phyloP scores from a whole-genome alignment of 2,797 vertebrate genomes.

The Melanotaenia boesemani region DNA sequence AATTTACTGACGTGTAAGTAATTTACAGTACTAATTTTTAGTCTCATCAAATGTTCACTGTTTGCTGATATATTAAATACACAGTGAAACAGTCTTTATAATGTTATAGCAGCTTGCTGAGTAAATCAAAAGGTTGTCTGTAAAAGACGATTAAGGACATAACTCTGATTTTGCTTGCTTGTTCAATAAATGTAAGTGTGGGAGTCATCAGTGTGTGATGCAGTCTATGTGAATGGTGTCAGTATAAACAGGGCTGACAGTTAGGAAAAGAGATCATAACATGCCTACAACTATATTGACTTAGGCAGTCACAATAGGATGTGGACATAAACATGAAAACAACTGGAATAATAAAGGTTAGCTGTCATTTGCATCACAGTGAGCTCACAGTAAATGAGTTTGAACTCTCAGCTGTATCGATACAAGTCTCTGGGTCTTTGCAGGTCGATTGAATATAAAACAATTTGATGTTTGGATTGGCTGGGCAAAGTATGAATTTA shows the following conservation, averaged over 20 bases:
- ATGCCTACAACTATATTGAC: background rate
- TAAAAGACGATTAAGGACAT: conserved; percentile 38
- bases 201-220: conserved; percentile 12
- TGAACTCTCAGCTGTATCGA: background rate
- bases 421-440: background rate
- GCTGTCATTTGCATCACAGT: background rate
- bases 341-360: background rate
- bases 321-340: background rate
- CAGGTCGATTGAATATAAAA: background rate
- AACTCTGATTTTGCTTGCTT: conserved; percentile 17
- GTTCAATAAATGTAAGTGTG: conserved; percentile 4
- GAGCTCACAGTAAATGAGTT: background rate
- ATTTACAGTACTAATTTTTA: conserved; percentile 65
- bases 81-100: conserved; percentile 40
- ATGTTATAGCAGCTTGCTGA: conserved; percentile 26
- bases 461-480: background rate
- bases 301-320: background rate
- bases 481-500: background rate
- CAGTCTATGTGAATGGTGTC: background rate
- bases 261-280: background rate
- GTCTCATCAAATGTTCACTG: conserved; percentile 53
- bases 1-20: conserved; percentile 57
- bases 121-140: conserved; percentile 43
- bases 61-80: conserved; percentile 52
- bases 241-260: conserved; percentile 10